Evolutionary conservation across 2,113 vertebrate genomes (phyloP).

Genomic region (Axis porcinus): DNA sequence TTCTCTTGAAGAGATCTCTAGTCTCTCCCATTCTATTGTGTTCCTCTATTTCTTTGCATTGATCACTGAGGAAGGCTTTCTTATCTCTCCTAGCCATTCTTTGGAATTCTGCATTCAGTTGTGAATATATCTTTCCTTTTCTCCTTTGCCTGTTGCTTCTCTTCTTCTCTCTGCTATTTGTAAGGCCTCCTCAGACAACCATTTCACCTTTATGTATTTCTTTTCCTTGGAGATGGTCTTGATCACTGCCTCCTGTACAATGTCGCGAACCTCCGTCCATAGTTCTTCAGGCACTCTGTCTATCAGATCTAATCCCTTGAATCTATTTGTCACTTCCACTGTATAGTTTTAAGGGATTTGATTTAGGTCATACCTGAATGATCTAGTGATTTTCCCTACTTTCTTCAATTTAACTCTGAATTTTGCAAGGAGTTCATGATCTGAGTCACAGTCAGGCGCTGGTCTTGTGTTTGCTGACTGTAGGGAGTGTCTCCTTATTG

Average conservation of each 20-base stretch:
- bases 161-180: not conserved
- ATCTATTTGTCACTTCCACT: not conserved
- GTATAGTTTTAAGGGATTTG: not conserved
- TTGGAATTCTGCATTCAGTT: not conserved
- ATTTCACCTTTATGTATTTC: not conserved
- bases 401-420: not conserved
- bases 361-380: not conserved
- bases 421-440: not conserved
- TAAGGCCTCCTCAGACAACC: not conserved
- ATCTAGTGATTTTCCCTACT: not conserved
- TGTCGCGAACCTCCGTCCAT: not conserved
- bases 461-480: not conserved
- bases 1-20: not conserved
- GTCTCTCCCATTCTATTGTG: not conserved
- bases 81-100: not conserved
- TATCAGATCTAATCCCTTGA: not conserved
- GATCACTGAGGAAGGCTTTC: not conserved
- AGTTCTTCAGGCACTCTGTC: not conserved
- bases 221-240: not conserved
- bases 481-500: accelerated
- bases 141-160: not conserved
- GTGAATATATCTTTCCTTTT: not conserved
- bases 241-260: not conserved
- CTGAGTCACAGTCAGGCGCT: not conserved
- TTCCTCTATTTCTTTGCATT: not conserved